A percentile compares a stretch with the other conserved stretches of the same genome.
phyloP scores from a whole-genome alignment of 1,140 invertebrate species.

The Brachionus sp. region DNA sequence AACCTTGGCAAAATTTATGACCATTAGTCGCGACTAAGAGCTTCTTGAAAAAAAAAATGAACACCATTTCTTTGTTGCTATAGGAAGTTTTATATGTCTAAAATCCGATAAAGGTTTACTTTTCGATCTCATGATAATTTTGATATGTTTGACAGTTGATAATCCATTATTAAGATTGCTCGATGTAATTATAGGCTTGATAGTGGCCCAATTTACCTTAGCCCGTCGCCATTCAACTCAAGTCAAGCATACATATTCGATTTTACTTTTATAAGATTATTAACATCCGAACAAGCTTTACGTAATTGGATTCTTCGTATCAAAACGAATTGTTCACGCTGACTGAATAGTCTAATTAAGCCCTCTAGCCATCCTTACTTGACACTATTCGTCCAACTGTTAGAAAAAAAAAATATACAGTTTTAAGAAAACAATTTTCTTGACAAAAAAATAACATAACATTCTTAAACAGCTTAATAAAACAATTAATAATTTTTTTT shows the following conservation, averaged over 20 bases:
- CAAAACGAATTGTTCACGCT: slow-evolving; percentile 1
- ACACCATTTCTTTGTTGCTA: not conserved
- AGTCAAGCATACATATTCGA: slow-evolving; percentile 6
- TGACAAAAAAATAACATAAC: too few relatives aligned
- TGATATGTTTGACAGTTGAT: slow-evolving; percentile 41
- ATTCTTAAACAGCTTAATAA: too few relatives aligned
- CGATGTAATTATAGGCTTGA: slow-evolving; percentile 24
- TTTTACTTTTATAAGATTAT: slow-evolving; percentile 7
- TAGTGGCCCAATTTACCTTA: not conserved
- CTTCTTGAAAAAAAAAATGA: slow-evolving; percentile 18
- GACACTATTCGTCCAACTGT: not conserved
- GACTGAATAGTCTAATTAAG: not conserved
- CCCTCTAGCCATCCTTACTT: not conserved
- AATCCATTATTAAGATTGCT: slow-evolving; percentile 29
- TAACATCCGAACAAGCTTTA: slow-evolving; percentile 20
- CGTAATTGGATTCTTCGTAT: slow-evolving; percentile 17
- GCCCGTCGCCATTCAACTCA: not conserved
- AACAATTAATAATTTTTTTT: too few relatives aligned
- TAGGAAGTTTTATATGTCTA: slow-evolving; percentile 11
- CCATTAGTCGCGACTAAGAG: slow-evolving; percentile 24
- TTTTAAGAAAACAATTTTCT: too few relatives aligned
- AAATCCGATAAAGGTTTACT: slow-evolving; percentile 7
- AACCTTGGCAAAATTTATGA: not conserved
- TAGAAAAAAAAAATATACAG: too few relatives aligned
- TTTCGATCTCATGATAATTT: slow-evolving; percentile 33